These are phyloP conservation scores for Corvus hawaiiensis DNA, from an alignment of 2,113 vertebrate genomes.

Conservation along the genomic window DNA sequence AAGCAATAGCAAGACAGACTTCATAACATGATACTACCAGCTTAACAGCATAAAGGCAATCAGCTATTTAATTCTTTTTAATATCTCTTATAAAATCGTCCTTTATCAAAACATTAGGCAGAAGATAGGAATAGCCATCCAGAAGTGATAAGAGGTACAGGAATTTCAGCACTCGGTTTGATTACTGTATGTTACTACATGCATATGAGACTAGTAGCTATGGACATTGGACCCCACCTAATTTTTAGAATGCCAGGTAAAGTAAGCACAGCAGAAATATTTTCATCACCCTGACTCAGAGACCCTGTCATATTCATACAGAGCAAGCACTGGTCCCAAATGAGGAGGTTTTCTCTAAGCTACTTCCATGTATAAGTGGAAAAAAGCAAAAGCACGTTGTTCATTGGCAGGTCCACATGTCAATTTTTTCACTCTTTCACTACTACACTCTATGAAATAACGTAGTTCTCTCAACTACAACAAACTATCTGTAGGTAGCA, in stretches of 20 bases:
- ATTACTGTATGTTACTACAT: neutral
- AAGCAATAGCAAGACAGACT: neutral
- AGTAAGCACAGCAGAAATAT: neutral
- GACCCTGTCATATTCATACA: neutral
- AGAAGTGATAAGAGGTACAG: neutral
- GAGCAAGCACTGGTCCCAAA: neutral
- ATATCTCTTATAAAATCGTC: neutral
- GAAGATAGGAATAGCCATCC: neutral
- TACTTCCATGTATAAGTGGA: neutral
- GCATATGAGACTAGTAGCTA: neutral
- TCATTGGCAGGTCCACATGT: neutral
- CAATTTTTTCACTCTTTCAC: neutral
- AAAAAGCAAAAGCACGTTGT: neutral
- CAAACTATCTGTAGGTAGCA: neutral
- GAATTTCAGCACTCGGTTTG: neutral
- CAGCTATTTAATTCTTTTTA: neutral
- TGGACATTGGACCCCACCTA: neutral
- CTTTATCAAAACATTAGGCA: neutral
- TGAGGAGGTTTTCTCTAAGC: neutral
- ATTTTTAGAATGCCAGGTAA: neutral
- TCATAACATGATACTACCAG: neutral
- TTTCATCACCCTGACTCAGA: neutral
- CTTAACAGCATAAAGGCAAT: neutral
- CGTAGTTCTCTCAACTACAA: neutral
- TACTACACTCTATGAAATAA: neutral